phyloP scores from a whole-genome alignment of 1,140 invertebrate species.

The Oryctes rhinoceros region DNA sequence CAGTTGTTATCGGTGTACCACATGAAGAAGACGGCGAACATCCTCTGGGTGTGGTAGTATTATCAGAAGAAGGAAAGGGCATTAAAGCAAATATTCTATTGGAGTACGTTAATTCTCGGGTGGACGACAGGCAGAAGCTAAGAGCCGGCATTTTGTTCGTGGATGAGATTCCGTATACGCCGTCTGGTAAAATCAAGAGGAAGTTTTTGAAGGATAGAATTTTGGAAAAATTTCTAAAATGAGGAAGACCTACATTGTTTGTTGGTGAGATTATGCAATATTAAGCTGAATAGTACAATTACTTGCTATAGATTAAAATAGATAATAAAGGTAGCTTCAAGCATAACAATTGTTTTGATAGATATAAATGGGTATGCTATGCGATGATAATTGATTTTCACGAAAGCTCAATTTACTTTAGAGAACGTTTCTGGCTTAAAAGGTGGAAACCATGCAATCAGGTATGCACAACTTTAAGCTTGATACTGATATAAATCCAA shows the following conservation, averaged over 20 bases:
- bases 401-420: no score
- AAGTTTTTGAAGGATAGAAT: neutral
- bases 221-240: neutral
- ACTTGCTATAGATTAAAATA: no score
- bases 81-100: neutral
- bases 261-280: slow-evolving; percentile 47
- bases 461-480: no score
- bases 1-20: slow-evolving; percentile 74
- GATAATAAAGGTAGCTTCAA: no score
- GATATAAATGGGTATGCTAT: no score
- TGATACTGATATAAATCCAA: no score
- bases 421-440: no score
- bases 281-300: no score
- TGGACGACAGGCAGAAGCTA: slow-evolving; percentile 59
- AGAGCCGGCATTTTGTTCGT: slow-evolving; percentile 68
- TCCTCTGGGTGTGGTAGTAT: slow-evolving; percentile 72
- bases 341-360: no score
- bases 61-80: slow-evolving; percentile 37
- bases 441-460: no score
- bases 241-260: neutral
- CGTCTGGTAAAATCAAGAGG: slow-evolving; percentile 69
- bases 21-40: slow-evolving; percentile 70
- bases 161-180: slow-evolving; percentile 67
- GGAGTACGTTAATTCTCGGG: slow-evolving; percentile 13
- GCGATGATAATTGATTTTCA: no score